phyloP scores from a whole-genome alignment of 2,888 invertebrate species.

The Liopterus haemorrhoidalis region DNA sequence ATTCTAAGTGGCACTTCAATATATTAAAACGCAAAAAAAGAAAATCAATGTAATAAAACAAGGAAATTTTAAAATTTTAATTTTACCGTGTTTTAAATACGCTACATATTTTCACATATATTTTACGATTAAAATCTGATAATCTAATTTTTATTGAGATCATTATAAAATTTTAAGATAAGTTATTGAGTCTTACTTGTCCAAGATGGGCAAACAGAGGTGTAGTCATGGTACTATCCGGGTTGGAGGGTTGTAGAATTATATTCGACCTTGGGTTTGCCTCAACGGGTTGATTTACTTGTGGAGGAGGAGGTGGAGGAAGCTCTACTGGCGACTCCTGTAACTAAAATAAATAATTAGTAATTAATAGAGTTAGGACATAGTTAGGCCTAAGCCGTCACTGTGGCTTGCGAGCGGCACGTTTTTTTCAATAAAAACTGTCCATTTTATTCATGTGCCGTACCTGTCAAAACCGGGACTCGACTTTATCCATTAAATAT shows the following conservation, averaged over 20 bases:
- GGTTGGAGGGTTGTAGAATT: conserved; percentile 50
- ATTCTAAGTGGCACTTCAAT: conserved; percentile 3
- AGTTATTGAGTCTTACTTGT: conserved; percentile 41
- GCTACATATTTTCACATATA: conserved; percentile 4
- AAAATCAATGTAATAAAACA: conserved; percentile 1
- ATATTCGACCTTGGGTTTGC: conserved; percentile 48
- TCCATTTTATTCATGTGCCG: too few relatives aligned
- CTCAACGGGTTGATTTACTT: conserved; percentile 40
- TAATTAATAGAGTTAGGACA: too few relatives aligned
- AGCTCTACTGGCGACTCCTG: too few relatives aligned
- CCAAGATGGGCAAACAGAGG: conserved; percentile 49
- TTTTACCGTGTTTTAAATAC: not conserved
- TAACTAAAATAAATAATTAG: too few relatives aligned
- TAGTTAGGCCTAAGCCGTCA: too few relatives aligned
- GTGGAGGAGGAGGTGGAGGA: conserved; percentile 12
- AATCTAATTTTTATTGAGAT: not conserved
- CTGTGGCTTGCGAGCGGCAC: too few relatives aligned
- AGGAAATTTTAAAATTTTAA: conserved; percentile 5
- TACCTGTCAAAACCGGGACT: too few relatives aligned
- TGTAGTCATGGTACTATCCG: conserved; percentile 40
- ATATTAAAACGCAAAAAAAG: conserved; percentile 1
- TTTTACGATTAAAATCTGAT: conserved; percentile 1
- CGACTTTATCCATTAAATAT: too few relatives aligned
- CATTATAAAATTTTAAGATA: conserved; percentile 9
- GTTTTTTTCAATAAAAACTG: too few relatives aligned